Percentiles rank a stretch among this genome's conserved stretches.
Evolutionary conservation across 1,140 invertebrate genomes (phyloP).

Genomic region (Brachionus rubens): DNA sequence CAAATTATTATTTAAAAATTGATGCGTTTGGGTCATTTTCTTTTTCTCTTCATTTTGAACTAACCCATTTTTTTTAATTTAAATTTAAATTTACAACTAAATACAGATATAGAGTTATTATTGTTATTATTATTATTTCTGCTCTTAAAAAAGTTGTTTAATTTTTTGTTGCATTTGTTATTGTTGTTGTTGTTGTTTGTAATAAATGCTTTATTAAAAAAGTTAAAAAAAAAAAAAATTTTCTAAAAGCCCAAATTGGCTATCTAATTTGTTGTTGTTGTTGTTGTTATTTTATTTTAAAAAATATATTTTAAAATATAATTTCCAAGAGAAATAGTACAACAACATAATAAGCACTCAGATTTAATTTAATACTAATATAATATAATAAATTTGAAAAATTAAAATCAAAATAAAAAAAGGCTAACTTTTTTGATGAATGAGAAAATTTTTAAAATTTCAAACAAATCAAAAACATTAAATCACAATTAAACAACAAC

Average conservation of each 20-base stretch:
- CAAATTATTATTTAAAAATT: too few species aligned
- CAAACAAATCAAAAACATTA: too few species aligned
- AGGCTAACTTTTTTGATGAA: constrained; percentile 23
- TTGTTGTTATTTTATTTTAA: constrained; percentile 23
- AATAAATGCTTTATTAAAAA: not conserved
- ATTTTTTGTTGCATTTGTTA: constrained; percentile 18
- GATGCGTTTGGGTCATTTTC: constrained; percentile 33
- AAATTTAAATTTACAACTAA: constrained; percentile 10
- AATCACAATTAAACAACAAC: too few species aligned
- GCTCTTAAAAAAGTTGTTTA: not conserved
- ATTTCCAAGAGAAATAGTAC: too few species aligned
- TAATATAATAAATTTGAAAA: too few species aligned
- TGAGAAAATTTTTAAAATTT: too few species aligned
- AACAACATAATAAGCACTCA: too few species aligned
- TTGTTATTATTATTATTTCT: too few species aligned
- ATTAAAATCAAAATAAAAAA: too few species aligned
- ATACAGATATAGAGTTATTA: too few species aligned
- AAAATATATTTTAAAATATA: too few species aligned
- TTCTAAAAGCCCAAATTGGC: constrained; percentile 11
- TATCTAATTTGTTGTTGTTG: constrained; percentile 27
- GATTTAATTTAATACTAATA: too few species aligned
- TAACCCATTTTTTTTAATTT: constrained; percentile 38
- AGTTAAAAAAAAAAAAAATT: not conserved
- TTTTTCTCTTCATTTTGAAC: not conserved
- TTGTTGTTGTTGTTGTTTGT: not conserved